These are phyloP conservation scores for Portunus trituberculatus DNA, from an alignment of 1,140 invertebrate genomes.

Conservation along the genomic window DNA sequence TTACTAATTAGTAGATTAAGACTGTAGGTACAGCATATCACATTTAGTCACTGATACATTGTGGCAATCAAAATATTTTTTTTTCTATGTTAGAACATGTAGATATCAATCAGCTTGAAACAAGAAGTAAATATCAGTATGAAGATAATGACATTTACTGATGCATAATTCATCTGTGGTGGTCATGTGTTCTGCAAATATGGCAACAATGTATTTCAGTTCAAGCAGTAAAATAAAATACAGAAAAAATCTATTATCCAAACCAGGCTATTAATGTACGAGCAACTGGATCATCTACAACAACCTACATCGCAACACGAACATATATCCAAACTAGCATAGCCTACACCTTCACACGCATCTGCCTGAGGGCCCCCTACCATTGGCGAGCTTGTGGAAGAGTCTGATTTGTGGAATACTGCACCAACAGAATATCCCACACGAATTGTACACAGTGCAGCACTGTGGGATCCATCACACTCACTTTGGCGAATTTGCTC, in stretches of 20 bases:
- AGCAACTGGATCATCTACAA: conserved; percentile 57
- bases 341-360: conserved; percentile 66
- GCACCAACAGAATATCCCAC: conserved; percentile 74
- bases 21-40: background rate
- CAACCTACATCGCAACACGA: conserved; percentile 57
- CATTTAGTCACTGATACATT: background rate
- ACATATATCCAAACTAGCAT: conserved; percentile 67
- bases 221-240: conserved; percentile 57
- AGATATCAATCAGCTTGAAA: background rate
- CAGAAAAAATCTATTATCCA: conserved; percentile 40
- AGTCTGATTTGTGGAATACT: conserved; percentile 74
- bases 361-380: conserved; percentile 67
- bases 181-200: conserved; percentile 46
- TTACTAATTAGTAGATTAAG: background rate
- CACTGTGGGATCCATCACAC: conserved; percentile 71
- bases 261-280: conserved; percentile 60
- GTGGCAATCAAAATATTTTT: background rate
- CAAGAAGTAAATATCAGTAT: background rate
- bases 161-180: background rate
- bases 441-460: conserved; percentile 75
- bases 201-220: conserved; percentile 51
- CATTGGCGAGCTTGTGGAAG: conserved; percentile 70
- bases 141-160: background rate
- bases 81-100: background rate
- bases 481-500: conserved; percentile 87